Percentiles rank a stretch among this genome's conserved stretches.
These are phyloP conservation scores for Aphyosemion australe DNA, from an alignment of 2,113 vertebrate genomes.

Conservation along the genomic window DNA sequence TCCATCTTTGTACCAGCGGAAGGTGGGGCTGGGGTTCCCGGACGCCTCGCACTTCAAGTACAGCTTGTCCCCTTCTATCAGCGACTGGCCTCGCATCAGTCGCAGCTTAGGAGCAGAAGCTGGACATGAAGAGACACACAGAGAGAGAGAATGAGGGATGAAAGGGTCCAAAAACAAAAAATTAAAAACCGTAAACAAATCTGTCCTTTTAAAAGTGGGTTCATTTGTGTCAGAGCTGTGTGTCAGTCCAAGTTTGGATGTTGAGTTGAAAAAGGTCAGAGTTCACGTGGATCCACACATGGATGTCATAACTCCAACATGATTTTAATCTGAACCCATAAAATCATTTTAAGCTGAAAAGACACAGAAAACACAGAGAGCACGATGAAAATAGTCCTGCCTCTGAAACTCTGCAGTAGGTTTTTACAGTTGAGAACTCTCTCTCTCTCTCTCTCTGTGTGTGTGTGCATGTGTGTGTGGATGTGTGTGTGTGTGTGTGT, in stretches of 20 bases:
- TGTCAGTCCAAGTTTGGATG: neutral
- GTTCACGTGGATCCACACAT: neutral
- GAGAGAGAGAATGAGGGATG: neutral
- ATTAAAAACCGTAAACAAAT: conserved; percentile 20
- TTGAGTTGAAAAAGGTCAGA: conserved; percentile 24
- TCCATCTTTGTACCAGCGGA: conserved; percentile 97
- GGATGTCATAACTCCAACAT: too few species aligned
- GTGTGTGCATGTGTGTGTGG: neutral
- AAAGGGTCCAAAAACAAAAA: neutral
- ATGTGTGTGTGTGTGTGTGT: conserved; percentile 17
- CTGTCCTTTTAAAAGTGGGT: neutral
- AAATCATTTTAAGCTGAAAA: neutral
- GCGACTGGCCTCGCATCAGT: conserved; percentile 88
- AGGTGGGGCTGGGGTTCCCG: conserved; percentile 91
- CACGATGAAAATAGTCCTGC: neutral
- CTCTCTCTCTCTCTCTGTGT: too few species aligned
- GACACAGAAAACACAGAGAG: neutral
- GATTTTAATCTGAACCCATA: neutral
- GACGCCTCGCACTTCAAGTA: conserved; percentile 93
- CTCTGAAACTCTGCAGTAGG: conserved; percentile 55
- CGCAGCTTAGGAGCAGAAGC: conserved; percentile 90
- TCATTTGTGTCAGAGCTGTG: too few species aligned
- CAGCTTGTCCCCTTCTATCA: conserved; percentile 89
- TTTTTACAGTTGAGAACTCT: conserved; percentile 43
- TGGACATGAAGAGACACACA: conserved; percentile 55